Evolutionary conservation across 2,797 vertebrate genomes (phyloP).

Genomic region (Tadarida brasiliensis): DNA sequence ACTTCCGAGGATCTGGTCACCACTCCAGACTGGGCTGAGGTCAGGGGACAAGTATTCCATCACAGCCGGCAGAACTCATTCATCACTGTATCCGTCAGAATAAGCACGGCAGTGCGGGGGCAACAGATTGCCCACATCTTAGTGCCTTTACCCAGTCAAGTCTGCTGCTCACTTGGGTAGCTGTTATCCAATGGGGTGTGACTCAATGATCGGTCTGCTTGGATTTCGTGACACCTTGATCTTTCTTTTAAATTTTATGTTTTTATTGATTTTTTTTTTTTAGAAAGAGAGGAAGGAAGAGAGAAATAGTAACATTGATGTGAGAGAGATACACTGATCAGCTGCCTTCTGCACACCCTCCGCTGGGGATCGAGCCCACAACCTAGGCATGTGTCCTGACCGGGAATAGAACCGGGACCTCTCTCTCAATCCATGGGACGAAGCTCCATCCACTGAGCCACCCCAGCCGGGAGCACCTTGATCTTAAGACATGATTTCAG

Average conservation of each 20-base stretch:
- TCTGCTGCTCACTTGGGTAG: not conserved
- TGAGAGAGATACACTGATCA: no score
- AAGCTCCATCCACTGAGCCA: no score
- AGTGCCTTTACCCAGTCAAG: not conserved
- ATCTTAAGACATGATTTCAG: not conserved
- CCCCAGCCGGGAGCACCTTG: not conserved
- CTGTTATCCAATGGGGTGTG: not conserved
- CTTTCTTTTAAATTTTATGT: not conserved
- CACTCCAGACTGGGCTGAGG: not conserved
- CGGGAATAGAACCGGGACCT: no score
- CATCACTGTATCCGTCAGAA: not conserved
- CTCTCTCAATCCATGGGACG: no score
- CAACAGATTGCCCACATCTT: not conserved
- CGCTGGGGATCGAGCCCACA: no score
- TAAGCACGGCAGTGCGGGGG: not conserved
- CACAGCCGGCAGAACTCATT: not conserved
- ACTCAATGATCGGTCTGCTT: not conserved
- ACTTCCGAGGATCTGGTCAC: not conserved
- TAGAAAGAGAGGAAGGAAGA: no score
- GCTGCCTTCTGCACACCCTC: no score
- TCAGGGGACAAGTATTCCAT: not conserved
- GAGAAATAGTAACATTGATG: no score
- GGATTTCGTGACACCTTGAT: not conserved
- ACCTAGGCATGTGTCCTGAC: no score
- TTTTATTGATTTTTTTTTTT: no score